Conservation (phyloP, 1,140 invertebrate species). For the Spodoptera litura region DNA sequence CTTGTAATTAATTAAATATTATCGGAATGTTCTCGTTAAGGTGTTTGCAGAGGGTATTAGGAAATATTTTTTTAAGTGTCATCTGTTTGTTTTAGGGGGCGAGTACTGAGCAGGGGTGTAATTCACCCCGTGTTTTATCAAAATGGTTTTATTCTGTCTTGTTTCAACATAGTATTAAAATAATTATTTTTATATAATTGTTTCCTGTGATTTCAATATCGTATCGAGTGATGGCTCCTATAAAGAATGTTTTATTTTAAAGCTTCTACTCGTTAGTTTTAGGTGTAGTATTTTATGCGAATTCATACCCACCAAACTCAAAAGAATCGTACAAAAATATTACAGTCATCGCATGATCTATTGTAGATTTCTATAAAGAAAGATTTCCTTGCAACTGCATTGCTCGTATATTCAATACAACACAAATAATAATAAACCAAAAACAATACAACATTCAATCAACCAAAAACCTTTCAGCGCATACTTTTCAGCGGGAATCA, state of each 20-base stretch:
- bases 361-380: no score
- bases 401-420: neutral
- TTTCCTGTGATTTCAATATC: no score
- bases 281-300: no score
- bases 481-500: neutral
- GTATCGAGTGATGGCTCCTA: no score
- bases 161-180: neutral
- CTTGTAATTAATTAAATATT: slow-evolving; percentile 43
- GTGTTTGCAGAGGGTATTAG: slow-evolving; percentile 20
- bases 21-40: slow-evolving; percentile 20
- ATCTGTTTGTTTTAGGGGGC: neutral
- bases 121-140: neutral
- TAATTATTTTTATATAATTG: no score
- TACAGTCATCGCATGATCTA: no score
- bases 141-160: neutral
- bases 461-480: neutral
- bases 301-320: no score
- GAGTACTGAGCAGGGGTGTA: neutral
- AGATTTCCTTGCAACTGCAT: no score
- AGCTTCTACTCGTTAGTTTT: no score
- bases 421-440: neutral
- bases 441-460: no score
- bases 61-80: slow-evolving; percentile 26
- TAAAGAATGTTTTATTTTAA: no score
- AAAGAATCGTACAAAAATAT: no score